Conservation (phyloP, 2,113 vertebrate genomes). For the Polypterus bichir region DNA sequence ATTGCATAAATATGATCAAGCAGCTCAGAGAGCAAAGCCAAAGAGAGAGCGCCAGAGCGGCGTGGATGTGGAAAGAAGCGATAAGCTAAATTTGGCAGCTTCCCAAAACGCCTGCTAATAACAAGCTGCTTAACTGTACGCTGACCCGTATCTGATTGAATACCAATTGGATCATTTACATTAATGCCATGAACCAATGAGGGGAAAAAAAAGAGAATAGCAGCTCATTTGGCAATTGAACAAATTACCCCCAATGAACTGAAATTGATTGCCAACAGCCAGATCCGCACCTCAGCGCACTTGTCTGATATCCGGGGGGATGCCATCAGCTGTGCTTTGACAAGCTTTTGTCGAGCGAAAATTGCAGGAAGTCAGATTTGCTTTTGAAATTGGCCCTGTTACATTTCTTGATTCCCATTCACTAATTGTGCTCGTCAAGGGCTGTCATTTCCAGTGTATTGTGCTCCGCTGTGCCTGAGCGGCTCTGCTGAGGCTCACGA, state of each 20-base stretch:
- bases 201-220: neutral
- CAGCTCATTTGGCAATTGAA: neutral
- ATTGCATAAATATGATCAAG: slow-evolving; percentile 23
- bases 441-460: no score
- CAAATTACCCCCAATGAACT: neutral
- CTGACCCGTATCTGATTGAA: slow-evolving; percentile 11
- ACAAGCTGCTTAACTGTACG: slow-evolving; percentile 22
- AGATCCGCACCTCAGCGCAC: neutral
- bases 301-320: no score
- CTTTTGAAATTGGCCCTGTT: no score
- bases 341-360: no score
- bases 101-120: slow-evolving; percentile 14
- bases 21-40: no score
- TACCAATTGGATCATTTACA: slow-evolving; percentile 2
- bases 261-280: slow-evolving; percentile 12
- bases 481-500: no score
- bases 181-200: neutral
- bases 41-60: slow-evolving; percentile 1
- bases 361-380: no score
- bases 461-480: no score
- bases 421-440: no score
- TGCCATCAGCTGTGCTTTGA: no score
- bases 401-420: no score
- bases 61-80: neutral
- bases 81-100: slow-evolving; percentile 14